Evolutionary conservation across 2,888 invertebrate genomes (phyloP), one percentile per base, ranked within the genome.

Genomic region (Tenthredo notha): DNA sequence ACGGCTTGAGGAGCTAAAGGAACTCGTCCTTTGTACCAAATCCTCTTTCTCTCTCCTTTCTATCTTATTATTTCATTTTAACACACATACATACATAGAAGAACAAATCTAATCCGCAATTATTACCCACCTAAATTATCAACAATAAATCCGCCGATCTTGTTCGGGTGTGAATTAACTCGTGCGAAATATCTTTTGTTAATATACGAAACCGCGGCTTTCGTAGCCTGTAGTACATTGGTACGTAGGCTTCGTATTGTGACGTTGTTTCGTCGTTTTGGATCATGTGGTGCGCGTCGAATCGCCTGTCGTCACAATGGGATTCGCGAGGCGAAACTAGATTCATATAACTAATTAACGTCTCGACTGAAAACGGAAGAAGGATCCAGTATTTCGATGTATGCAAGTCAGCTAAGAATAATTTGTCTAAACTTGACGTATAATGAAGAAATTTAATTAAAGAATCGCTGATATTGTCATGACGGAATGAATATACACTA

Each of bases 1-100:
- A 80, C 80, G 80, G 61, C 80, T 83, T 67, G 82, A 83, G 65
- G 33, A 65, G 25, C 67, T 21, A 9, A 47, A 21, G 21, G 47
- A 58, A 61, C n/a, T 29, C 50, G 72, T 18, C 74, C 43, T 74
- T 40, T 43, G 37, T 43, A 43, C 18, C 12, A 10, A 43, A 21
- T 43, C 40, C 74, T 21, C 43, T 40, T 43, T 43, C 43, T 43
- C n/a, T 21, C 40, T 43, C 74, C 1, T 43, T 43, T 43, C 21
- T 40, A 10, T n/a, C n/a, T 43, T 43, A 40, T 74, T 74, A n/a
- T 40, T 67, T 43, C 43, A 74, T 21, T 43, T 21, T 25, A 21
- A 21, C 37, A 43, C 10, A 33, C 33, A n/a, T 33, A 18, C 18
- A 67, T 29, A 29, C 29, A 12, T 12, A 33, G 33, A 12, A 2